A percentile compares a stretch with the other conserved stretches of the same genome.
phyloP scores from a whole-genome alignment of 2,888 invertebrate species.

The Chrysomela aeneicollis region DNA sequence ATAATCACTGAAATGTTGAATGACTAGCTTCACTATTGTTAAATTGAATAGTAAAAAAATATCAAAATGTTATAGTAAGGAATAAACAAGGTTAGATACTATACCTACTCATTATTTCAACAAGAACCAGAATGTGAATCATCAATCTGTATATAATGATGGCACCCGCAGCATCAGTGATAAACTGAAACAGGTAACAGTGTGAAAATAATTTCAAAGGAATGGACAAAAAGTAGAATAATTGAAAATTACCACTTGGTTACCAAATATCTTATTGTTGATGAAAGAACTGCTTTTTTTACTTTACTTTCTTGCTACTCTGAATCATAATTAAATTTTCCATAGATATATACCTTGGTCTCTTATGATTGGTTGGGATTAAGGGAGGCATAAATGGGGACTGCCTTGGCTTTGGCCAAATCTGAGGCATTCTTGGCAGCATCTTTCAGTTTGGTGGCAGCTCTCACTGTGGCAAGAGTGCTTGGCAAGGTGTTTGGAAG shows the following conservation, averaged over 20 bases:
- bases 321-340: constrained; percentile 48
- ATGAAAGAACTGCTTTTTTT: no score
- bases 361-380: constrained; percentile 58
- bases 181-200: no score
- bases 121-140: no score
- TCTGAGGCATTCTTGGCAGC: constrained; percentile 84
- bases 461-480: constrained; percentile 50
- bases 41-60: not conserved
- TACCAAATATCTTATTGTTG: no score
- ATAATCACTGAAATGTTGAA: not conserved
- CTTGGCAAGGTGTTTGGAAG: constrained; percentile 56
- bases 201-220: no score
- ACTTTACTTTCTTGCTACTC: no score
- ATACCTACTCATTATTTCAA: no score
- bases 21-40: not conserved
- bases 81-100: no score
- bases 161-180: no score
- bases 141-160: no score
- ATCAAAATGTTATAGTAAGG: not conserved
- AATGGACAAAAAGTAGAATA: no score
- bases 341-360: constrained; percentile 6
- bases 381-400: constrained; percentile 59
- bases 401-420: constrained; percentile 73
- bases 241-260: no score
- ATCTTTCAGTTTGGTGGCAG: constrained; percentile 71